Conservation (phyloP, 2,888 invertebrate species). For the Torymus tubicola region DNA sequence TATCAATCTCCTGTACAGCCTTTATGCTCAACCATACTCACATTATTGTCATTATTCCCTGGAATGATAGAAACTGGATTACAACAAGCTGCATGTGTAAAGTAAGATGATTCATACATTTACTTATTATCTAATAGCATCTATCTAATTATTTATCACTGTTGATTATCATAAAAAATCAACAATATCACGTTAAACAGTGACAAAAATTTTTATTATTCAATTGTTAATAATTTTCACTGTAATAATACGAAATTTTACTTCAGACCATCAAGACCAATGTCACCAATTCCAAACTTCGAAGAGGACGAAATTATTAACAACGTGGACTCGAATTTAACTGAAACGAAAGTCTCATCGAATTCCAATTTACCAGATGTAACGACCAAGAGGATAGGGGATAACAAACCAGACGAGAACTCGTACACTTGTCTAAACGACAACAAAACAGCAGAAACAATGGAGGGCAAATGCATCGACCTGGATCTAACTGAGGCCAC, state of each 20-base stretch:
- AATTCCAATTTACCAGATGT: background rate
- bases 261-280: slow-evolving; percentile 82
- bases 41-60: slow-evolving; percentile 93
- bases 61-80: slow-evolving; percentile 92
- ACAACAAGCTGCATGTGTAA: slow-evolving; percentile 88
- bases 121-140: background rate
- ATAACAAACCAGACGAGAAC: slow-evolving; percentile 7
- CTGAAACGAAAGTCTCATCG: slow-evolving; percentile 14
- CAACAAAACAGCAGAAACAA: slow-evolving; percentile 70
- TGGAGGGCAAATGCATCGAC: slow-evolving; percentile 69
- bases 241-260: slow-evolving; percentile 26
- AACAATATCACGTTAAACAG: too few species aligned
- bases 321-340: slow-evolving; percentile 61
- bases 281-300: slow-evolving; percentile 85
- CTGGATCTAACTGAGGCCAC: slow-evolving; percentile 40
- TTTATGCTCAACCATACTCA: slow-evolving; percentile 90
- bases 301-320: slow-evolving; percentile 74
- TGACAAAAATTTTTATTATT: background rate
- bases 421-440: slow-evolving; percentile 57
- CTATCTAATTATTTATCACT: slow-evolving; percentile 3
- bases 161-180: too few species aligned
- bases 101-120: slow-evolving; percentile 77
- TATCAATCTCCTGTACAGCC: slow-evolving; percentile 95
- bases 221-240: background rate
- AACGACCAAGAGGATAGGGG: slow-evolving; percentile 7